Evolutionary conservation across 2,888 invertebrate species (phyloP).

Genomic region (Escarpia spicata): DNA sequence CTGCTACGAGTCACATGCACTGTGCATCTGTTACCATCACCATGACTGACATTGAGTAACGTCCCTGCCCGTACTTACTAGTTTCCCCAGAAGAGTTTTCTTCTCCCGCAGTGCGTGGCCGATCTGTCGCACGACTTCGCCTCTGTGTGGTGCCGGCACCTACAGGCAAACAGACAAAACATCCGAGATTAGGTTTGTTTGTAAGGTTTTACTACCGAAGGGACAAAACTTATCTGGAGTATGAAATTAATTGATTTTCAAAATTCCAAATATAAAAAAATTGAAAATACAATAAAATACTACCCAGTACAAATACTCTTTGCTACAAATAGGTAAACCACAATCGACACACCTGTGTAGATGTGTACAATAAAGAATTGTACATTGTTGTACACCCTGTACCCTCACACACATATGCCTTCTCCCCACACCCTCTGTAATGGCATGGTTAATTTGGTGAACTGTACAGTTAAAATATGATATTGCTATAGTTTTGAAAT

Average conservation of each 20-base stretch:
- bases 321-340: neutral
- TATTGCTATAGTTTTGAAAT: too few species aligned
- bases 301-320: neutral
- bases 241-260: neutral
- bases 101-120: constrained; percentile 92
- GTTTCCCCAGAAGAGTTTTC: constrained; percentile 85
- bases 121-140: constrained; percentile 96
- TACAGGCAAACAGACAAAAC: constrained; percentile 53
- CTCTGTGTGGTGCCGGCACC: constrained; percentile 89
- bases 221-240: too few species aligned
- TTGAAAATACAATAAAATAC: neutral
- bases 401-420: too few species aligned
- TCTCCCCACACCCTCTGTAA: too few species aligned
- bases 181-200: neutral
- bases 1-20: too few species aligned
- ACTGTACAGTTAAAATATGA: too few species aligned
- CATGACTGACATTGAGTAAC: neutral
- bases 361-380: too few species aligned
- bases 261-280: constrained; percentile 13
- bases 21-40: too few species aligned
- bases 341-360: too few species aligned
- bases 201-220: neutral
- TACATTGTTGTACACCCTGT: too few species aligned
- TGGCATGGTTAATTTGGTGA: too few species aligned
- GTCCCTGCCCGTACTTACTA: constrained; percentile 69